Evolutionary conservation across 2,113 vertebrate genomes (phyloP), one percentile per base, ranked within the genome.

Genomic region (Xerus inauris): DNA sequence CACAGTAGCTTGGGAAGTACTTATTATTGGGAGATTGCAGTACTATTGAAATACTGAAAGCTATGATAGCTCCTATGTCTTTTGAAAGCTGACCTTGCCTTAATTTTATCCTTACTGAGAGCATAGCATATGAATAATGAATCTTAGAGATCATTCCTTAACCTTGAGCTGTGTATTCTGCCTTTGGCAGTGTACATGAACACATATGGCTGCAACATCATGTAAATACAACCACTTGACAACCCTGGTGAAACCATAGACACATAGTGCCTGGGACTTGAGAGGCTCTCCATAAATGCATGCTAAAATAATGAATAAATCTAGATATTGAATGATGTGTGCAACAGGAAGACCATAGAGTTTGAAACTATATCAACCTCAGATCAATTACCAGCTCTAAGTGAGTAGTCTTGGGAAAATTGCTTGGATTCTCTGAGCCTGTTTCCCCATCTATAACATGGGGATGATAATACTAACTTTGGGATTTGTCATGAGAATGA

Each of bases 81-180:
- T 96, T 80, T 42, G 82, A 86, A 96, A 87, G 49, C 24, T 65
- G 16, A 51, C 72, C 42, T 91, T 38, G 32, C 30, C 62, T 85
- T 82, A 79, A 91, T 87, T 45, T 89, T 94, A 64, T 83, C 49
- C 64, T 90, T 54, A 13, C 14, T 12, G 9, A 73, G 49, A 82
- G 24, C n/a, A 69, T 0, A 87, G 40, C 87, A 20, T n/a, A 38
- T 65, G 54, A 17, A 72, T 69, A 91, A 86, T 86, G 42, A 91
- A 17, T 83, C 71, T 62, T 38, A 62, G 54, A 93, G 69, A 57
- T 75, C 73, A 42, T 86, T 72, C 26, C 35, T 86, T 81, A 89
- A 69, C 64, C 35, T 65, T 79, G 62, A 94, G 17, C 40, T 47
- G n/a, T 82, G 54, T 24, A 42, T 69, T 57, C 72, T 67, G 40